Evolutionary conservation across 2,113 vertebrate species (phyloP).

Genomic region (Melanerpes aurifrons): DNA sequence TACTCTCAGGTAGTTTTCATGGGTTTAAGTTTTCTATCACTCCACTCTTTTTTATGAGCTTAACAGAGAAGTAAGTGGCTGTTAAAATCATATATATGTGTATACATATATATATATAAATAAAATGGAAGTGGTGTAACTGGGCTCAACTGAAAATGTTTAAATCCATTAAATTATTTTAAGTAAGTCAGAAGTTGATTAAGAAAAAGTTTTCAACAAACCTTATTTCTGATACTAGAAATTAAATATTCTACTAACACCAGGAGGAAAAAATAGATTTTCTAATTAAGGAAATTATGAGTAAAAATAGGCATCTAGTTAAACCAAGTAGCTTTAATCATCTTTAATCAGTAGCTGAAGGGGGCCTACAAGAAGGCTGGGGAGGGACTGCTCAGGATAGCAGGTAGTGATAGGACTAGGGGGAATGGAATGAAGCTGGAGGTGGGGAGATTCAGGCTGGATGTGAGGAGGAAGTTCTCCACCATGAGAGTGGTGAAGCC

Average conservation of each 20-base stretch:
- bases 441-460: no score
- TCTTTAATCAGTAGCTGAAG: neutral
- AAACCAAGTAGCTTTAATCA: neutral
- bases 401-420: no score
- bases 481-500: no score
- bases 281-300: neutral
- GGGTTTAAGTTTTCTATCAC: neutral
- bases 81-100: neutral
- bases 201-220: neutral
- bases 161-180: neutral
- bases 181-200: neutral
- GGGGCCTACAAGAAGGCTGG: no score
- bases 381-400: no score
- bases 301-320: neutral
- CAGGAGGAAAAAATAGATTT: neutral
- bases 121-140: neutral
- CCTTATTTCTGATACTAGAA: neutral
- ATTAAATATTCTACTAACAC: neutral
- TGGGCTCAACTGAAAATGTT: neutral
- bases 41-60: neutral
- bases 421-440: no score
- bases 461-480: no score
- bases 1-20: neutral
- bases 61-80: neutral
- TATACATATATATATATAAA: no score